Evolutionary conservation across 2,797 vertebrate species (phyloP), one percentile per base, ranked within the genome.

Genomic region (Eulemur mongoz): DNA sequence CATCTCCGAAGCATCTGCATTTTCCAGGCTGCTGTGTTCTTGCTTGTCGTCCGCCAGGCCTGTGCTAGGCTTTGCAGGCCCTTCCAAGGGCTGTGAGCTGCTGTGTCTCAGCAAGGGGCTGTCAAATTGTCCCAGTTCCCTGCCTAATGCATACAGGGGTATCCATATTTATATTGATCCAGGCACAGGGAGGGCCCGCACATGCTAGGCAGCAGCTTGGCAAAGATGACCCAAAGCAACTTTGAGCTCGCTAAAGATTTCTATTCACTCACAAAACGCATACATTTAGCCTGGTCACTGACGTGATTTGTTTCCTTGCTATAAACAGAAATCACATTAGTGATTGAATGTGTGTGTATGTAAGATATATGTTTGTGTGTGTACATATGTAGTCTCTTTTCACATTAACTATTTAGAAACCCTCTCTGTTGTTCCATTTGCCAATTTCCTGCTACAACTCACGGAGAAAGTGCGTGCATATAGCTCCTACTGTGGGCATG

Each of bases 151-250:
- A 91, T 70, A 50, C 79, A 81, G 80, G 72, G 43, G 30, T 93
- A 89, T 97, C 94, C 96, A 97, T 96, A 97, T 97, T 98, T 97
- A 96, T 96, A 96, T 90, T 83, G 91, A 96, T 94, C 70, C 76
- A 45, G 89, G 70, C 72, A 65, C 92, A 91, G 61, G 94, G 91
- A 52, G 32, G 69, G 61, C 92, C 85, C 52, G 7, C 50, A 52
- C 91, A 93, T 23, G 2, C 65, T 18, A 92, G 40, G 54, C 69
- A 78, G 91, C 72, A 70, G 30, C 82, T 97, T 70, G 45, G 54
- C 75, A 91, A 50, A 83, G 43, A 82, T 40, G 72, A 86, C 54
- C 79, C 67, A 50, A 84, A 95, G 83, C 30, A 40, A 89, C n/a
- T 91, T 50, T 40, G 57, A 25, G 61, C 83, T 95, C 45, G 50